phyloP scores from a whole-genome alignment of 53 echinoderm and acorn worm genomes.

The Temnopleurus reevesii region DNA sequence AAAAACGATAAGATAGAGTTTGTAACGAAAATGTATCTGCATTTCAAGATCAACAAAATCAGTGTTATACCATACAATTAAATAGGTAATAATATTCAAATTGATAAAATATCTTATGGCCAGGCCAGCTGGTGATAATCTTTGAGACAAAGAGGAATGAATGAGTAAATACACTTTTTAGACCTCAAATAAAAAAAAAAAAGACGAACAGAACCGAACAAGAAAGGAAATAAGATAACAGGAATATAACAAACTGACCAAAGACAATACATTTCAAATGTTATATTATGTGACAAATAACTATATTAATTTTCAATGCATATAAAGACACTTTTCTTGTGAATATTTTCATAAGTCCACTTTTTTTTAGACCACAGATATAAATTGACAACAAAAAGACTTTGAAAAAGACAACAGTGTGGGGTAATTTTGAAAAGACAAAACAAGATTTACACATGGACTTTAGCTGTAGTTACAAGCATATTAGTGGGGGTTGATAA shows the following conservation, averaged over 20 bases:
- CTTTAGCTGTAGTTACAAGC: neutral
- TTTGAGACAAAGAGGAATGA: neutral
- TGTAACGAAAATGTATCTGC: neutral
- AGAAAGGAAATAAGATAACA: neutral
- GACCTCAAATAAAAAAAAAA: neutral
- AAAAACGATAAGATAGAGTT: neutral
- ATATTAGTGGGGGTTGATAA: neutral
- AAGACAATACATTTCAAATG: neutral
- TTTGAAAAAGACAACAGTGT: neutral
- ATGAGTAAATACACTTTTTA: neutral
- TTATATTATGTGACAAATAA: neutral
- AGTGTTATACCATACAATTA: conserved; percentile 14
- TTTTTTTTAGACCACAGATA: neutral
- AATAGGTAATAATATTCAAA: neutral
- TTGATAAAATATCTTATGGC: neutral
- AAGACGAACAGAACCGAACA: no score
- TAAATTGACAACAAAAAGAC: neutral
- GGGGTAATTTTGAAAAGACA: neutral
- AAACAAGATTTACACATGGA: neutral
- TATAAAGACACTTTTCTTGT: conserved; percentile 38
- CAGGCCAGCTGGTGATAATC: conserved; percentile 24
- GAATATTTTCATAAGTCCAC: conserved; percentile 23
- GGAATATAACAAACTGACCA: neutral
- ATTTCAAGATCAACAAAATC: neutral
- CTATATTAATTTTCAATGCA: neutral